Conservation (phyloP, 2,113 vertebrate genomes). For the Aegithalos caudatus region DNA sequence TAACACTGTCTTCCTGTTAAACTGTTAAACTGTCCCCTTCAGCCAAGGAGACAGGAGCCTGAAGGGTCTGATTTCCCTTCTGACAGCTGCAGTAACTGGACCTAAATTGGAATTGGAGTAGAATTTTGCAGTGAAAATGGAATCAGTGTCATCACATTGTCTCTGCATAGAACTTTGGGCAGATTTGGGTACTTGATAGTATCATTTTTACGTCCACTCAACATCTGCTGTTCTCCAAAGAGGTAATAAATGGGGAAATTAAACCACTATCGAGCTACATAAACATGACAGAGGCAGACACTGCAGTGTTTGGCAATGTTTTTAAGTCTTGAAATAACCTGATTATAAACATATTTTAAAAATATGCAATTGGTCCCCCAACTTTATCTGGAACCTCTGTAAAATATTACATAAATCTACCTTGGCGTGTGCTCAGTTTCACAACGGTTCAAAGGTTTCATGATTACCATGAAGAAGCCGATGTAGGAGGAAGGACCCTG, state of each 20-base stretch:
- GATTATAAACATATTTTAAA: background rate
- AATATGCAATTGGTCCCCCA: background rate
- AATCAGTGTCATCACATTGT: background rate
- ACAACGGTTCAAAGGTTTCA: background rate
- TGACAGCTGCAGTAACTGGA: background rate
- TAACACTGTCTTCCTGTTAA: background rate
- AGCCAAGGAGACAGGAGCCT: background rate
- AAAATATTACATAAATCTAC: background rate
- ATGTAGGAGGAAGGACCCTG: background rate
- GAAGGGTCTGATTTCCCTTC: background rate
- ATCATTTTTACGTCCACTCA: background rate
- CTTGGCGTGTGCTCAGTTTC: background rate
- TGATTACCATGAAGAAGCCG: accelerated
- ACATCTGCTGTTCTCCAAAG: background rate
- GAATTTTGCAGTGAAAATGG: background rate
- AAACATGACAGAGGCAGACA: background rate
- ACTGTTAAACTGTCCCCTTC: background rate
- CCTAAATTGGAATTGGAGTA: background rate
- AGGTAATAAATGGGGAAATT: background rate
- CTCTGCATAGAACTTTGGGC: background rate
- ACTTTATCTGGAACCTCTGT: background rate
- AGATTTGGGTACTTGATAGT: background rate
- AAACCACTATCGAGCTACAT: background rate
- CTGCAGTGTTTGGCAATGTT: background rate
- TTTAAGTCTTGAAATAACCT: background rate